These are phyloP conservation scores for Pangasius sanitwongsei DNA, from an alignment of 2,797 vertebrate genomes.

Conservation along the genomic window DNA sequence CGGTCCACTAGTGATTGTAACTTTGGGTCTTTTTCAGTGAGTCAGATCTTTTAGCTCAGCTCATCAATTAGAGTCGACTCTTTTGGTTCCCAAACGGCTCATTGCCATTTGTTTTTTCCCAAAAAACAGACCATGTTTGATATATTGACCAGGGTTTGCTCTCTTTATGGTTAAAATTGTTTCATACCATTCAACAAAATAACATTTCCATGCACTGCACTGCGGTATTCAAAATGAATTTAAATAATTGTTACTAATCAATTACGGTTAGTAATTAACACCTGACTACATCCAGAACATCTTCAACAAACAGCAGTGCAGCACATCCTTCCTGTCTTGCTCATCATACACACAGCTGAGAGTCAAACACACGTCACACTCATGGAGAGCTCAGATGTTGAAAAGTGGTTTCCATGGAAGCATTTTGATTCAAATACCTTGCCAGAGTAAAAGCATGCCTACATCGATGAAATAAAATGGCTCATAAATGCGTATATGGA, in stretches of 20 bases:
- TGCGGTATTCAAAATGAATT: not conserved
- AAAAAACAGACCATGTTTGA: not conserved
- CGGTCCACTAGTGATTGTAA: not conserved
- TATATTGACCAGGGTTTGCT: not conserved
- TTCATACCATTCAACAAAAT: not conserved
- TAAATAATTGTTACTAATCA: not conserved
- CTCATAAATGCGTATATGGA: no score
- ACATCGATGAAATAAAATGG: not conserved
- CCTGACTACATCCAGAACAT: not conserved
- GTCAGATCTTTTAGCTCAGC: not conserved
- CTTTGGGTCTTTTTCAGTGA: not conserved
- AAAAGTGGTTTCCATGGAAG: not conserved
- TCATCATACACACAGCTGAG: no score
- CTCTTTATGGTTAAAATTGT: not conserved
- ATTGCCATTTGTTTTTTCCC: not conserved
- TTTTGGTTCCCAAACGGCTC: not conserved
- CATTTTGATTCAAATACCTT: not conserved
- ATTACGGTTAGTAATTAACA: not conserved
- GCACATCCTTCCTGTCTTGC: not conserved
- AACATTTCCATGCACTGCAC: not conserved
- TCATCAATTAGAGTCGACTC: not conserved
- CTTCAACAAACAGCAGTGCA: not conserved
- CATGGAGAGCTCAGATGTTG: not conserved
- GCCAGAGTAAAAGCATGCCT: not conserved
- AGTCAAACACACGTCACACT: not conserved